Evolutionary conservation across 2,888 invertebrate species (phyloP).

Genomic region (Sesia apiformis): DNA sequence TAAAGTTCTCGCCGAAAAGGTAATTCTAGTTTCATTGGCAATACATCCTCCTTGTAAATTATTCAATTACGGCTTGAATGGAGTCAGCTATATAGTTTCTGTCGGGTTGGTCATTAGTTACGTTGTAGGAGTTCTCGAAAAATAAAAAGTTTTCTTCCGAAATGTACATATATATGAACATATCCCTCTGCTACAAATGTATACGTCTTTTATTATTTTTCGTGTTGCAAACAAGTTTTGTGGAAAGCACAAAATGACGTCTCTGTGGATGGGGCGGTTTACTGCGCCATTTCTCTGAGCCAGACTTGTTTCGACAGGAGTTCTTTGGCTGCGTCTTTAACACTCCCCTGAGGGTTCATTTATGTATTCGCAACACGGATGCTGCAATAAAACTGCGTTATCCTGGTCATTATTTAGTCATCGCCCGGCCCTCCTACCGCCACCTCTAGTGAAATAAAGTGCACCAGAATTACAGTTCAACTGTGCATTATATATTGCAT

Average conservation of each 20-base stretch:
- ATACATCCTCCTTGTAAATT: constrained; percentile 14
- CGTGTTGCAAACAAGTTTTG: too few relatives aligned
- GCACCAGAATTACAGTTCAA: constrained; percentile 48
- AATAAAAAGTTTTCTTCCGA: too few relatives aligned
- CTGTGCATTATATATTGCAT: background rate
- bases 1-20: constrained; percentile 7
- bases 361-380: constrained; percentile 73
- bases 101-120: too few relatives aligned
- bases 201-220: too few relatives aligned
- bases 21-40: constrained; percentile 14
- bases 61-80: constrained; percentile 11
- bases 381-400: constrained; percentile 72
- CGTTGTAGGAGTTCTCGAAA: too few relatives aligned
- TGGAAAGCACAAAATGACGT: constrained; percentile 40
- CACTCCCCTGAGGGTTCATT: constrained; percentile 71
- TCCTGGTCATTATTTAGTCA: constrained; percentile 74
- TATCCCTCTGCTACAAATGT: too few relatives aligned
- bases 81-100: background rate
- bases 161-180: too few relatives aligned
- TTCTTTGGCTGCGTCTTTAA: constrained; percentile 70
- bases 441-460: constrained; percentile 52
- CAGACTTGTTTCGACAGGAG: constrained; percentile 67
- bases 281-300: constrained; percentile 63
- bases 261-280: constrained; percentile 63
- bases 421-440: constrained; percentile 48